Evolutionary conservation across 2,888 invertebrate species (phyloP), one percentile per base, ranked within the genome.

Genomic region (Polydrusus pterygomalis): DNA sequence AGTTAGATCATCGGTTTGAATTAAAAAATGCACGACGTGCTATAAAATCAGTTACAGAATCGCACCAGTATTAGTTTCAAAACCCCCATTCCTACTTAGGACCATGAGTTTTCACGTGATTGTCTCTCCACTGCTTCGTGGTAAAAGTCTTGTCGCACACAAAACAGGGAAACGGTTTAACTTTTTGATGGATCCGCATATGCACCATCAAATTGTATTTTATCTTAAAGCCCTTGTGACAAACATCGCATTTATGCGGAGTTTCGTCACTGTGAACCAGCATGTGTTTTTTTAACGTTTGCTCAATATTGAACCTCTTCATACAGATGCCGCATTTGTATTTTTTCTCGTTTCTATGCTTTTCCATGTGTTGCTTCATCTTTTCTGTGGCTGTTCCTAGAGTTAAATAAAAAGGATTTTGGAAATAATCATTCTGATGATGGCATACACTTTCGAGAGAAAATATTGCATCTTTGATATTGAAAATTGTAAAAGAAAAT

Each of bases 201-300:
- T 82, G 83, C 18, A 81, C 81, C 56, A 75, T 72, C 71, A 88
- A 81, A 79, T 88, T 87, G 68, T 87, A 86, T n/a, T 86, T 85
- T 0, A 86, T 85, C 72, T 87, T 87, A 74, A 90, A 90, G 0
- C 83, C 85, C 79, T 89, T 90, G n/a, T 87, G 85, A 78, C 91
- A 91, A 0, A 89, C 80, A 7, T 86, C 82, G 76, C 91, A 91
- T 25, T 84, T 84, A 58, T 74, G 71, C 25, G 58, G 65, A 2
- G 70, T 60, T 70, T 89, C 89, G 0, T 88, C 89, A 1, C 87
- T 87, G 73, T 89, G 89, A 25, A 89, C 88, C 17, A 88, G 84
- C 47, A 87, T 79, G 75, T 89, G 89, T 62, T 87, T 87, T 78
- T 88, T 88, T 38, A 89, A 81, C 34, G 88, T 87, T 43, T 88